Percentiles rank a stretch among this genome's conserved stretches.
phyloP scores from a whole-genome alignment of 30 jellyfish, hydroid and myxozoan species.

The Aurelia sp. region DNA sequence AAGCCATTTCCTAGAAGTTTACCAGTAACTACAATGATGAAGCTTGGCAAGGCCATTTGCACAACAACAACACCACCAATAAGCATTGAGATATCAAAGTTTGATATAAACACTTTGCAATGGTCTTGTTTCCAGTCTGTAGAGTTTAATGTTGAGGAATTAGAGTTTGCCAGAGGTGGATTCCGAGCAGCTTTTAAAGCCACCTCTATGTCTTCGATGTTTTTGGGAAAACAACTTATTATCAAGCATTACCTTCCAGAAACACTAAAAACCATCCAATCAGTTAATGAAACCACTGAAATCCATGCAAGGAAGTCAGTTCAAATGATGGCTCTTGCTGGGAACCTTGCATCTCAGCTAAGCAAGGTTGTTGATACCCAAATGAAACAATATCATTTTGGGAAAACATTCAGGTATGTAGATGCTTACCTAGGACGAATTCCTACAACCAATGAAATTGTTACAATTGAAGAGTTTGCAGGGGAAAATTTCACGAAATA shows the following conservation, averaged over 20 bases:
- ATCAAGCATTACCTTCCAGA: slow-evolving; percentile 33
- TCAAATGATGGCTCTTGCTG: slow-evolving; percentile 54
- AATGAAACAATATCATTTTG: background rate
- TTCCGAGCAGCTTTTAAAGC: slow-evolving; percentile 53
- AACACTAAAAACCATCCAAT: slow-evolving; percentile 4
- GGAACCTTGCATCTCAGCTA: slow-evolving; percentile 39
- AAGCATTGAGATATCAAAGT: slow-evolving; percentile 21
- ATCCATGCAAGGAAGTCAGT: slow-evolving; percentile 39
- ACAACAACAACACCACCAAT: background rate
- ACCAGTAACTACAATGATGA: slow-evolving; percentile 35
- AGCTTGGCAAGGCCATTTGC: slow-evolving; percentile 30
- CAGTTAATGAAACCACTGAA: slow-evolving; percentile 33
- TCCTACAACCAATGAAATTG: background rate
- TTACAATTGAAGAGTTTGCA: slow-evolving; percentile 52
- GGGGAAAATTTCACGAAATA: slow-evolving; percentile 10
- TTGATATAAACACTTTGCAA: slow-evolving; percentile 15
- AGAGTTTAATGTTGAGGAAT: slow-evolving; percentile 11
- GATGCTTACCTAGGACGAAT: slow-evolving; percentile 4
- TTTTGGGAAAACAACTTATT: background rate
- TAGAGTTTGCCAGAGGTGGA: slow-evolving; percentile 47
- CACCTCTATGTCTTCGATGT: slow-evolving; percentile 1
- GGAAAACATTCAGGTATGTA: slow-evolving; percentile 2
- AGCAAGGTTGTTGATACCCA: background rate
- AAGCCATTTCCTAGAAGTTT: slow-evolving; percentile 45
- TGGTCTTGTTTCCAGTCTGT: slow-evolving; percentile 20